Percentiles rank a stretch among this genome's conserved stretches.
These are phyloP conservation scores for Oasisia sp. DNA, from an alignment of 2,888 invertebrate species.

Conservation along the genomic window DNA sequence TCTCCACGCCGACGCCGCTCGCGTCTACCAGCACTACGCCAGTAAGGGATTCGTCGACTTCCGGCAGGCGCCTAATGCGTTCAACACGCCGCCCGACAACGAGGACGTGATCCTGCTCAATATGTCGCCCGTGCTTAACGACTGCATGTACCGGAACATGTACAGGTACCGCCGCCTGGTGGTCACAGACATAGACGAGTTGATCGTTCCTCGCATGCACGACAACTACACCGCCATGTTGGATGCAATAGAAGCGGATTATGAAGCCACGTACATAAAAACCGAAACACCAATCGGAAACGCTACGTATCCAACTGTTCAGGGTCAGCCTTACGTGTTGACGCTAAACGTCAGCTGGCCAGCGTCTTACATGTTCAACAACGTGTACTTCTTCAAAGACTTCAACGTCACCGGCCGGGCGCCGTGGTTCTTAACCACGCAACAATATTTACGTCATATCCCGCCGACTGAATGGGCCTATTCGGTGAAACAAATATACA, in stretches of 20 bases:
- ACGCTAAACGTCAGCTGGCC: not conserved
- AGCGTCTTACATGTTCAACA: conserved; percentile 36
- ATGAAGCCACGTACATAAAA: not conserved
- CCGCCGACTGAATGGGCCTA: conserved; percentile 32
- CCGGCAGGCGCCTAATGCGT: conserved; percentile 13
- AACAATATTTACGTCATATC: conserved; percentile 31
- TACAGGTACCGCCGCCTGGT: conserved; percentile 35
- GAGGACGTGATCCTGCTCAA: conserved; percentile 36
- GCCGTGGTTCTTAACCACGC: conserved; percentile 34
- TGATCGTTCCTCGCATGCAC: conserved; percentile 35
- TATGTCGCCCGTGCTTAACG: conserved; percentile 40
- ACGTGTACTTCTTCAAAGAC: conserved; percentile 39
- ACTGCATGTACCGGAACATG: conserved; percentile 39
- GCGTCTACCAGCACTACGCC: conserved; percentile 30
- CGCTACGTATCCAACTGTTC: not conserved
- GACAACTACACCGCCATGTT: conserved; percentile 32
- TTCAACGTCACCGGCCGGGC: conserved; percentile 28
- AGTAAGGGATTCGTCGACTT: conserved; percentile 32
- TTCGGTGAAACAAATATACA: conserved; percentile 36
- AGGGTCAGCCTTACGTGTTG: not conserved
- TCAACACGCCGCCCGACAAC: conserved; percentile 7
- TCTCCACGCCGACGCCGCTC: conserved; percentile 23
- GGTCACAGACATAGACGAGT: conserved; percentile 37
- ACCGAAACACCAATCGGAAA: not conserved
- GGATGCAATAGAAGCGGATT: conserved; percentile 13